These are phyloP conservation scores for Fulica atra DNA, from an alignment of 2,113 vertebrate genomes.

Conservation along the genomic window DNA sequence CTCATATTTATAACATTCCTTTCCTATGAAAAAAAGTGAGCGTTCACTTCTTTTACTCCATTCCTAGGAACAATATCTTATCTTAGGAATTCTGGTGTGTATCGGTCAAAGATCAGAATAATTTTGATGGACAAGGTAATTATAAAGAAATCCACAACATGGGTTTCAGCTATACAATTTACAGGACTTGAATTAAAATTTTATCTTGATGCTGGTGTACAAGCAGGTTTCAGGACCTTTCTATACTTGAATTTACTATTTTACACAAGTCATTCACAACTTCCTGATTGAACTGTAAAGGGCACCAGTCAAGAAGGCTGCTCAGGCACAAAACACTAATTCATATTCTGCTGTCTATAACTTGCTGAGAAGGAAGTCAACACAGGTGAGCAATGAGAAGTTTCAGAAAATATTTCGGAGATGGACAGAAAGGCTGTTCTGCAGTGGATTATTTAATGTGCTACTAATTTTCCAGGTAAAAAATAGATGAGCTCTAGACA, in stretches of 20 bases:
- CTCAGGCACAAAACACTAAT: background rate
- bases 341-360: background rate
- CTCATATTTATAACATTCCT: background rate
- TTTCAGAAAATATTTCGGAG: background rate
- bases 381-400: background rate
- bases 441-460: background rate
- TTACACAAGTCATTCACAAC: background rate
- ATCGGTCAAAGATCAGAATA: background rate
- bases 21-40: background rate
- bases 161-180: background rate
- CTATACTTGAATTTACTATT: background rate
- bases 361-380: background rate
- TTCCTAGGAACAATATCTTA: rapidly evolving
- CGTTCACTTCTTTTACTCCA: rapidly evolving
- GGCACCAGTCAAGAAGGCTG: background rate
- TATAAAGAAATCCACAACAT: background rate
- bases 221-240: background rate
- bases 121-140: background rate
- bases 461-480: background rate
- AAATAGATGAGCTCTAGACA: background rate
- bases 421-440: background rate
- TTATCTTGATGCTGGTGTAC: background rate
- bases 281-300: background rate
- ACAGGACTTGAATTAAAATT: background rate
- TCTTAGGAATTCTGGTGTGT: background rate